These are phyloP conservation scores for Chelmon rostratus DNA, from an alignment of 2,797 vertebrate species.

Conservation along the genomic window DNA sequence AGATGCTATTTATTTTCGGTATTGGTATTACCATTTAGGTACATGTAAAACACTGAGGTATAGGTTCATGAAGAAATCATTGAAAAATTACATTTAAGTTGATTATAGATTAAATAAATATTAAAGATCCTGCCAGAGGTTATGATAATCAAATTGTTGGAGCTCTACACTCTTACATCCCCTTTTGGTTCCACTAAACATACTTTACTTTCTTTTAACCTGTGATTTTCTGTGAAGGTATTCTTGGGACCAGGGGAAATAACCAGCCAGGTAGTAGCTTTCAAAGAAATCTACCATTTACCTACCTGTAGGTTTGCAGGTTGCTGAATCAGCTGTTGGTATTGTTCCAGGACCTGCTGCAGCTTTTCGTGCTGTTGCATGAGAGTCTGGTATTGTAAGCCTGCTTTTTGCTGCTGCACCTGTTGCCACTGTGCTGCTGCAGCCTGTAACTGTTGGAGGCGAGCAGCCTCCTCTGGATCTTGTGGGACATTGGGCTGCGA, in stretches of 20 bases:
- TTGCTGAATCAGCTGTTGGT: slow-evolving; percentile 94
- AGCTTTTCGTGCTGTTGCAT: slow-evolving; percentile 97
- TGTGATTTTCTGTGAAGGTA: neutral
- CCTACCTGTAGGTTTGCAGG: slow-evolving; percentile 91
- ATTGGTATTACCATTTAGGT: neutral
- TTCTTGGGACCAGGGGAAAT: too few species aligned
- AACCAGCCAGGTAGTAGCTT: too few species aligned
- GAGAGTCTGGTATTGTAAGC: slow-evolving; percentile 96
- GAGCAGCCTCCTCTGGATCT: slow-evolving; percentile 92
- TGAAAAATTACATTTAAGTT: neutral
- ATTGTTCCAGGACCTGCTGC: slow-evolving; percentile 94
- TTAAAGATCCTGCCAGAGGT: neutral
- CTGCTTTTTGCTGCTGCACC: slow-evolving; percentile 94
- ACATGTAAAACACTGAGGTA: neutral
- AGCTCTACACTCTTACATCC: too few species aligned
- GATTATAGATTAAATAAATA: neutral
- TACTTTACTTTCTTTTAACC: too few species aligned
- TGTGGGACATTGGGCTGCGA: slow-evolving; percentile 78
- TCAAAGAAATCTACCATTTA: neutral
- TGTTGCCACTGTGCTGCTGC: slow-evolving; percentile 99
- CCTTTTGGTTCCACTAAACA: too few species aligned
- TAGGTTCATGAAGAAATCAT: neutral
- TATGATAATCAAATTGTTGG: neutral
- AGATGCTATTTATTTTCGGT: neutral
- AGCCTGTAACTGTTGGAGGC: slow-evolving; percentile 94